Base-by-base conservation (phyloP, 2,113 vertebrate species). In the Ophthalmolycus amberensis region DNA sequence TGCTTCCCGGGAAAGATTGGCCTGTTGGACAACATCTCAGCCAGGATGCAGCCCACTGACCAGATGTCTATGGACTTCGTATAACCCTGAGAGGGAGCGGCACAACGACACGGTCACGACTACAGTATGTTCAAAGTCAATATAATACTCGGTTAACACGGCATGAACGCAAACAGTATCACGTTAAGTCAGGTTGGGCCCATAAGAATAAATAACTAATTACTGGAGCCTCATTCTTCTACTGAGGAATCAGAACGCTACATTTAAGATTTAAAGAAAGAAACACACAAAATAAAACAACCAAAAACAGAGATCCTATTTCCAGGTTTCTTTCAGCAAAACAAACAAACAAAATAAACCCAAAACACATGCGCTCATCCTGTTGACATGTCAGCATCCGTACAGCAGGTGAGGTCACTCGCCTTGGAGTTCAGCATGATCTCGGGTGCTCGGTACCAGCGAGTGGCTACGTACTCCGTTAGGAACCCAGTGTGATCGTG, bases 391-490 rank as follows among this genome's bases (percentile, higher is more conserved):
- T 68, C 25, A 42, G 40, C 18, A 27, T 44, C 6, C 10, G 29
- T 0, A 38, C 44, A 0, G 58, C n/a, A 8, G 65, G 34, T n/a
- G n/a, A 20, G 4, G 66, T 22, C 18, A 27, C 94, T 93, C 83
- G 97, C 98, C 97, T 99, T 99, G 80, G 98, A 99, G 95, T 99
- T 99, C 83, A 99, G 95, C 98, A 99, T 99, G 88, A 99, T 99
- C 93, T 99, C 98, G 25, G 98, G 98, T 88, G 98, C 98, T 83
- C 98, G 94, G 92, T 99, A 99, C 98, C 98, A 99, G 79, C 98
- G 98, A 0, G 98, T 99, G 86, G 98, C 98, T 66, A 99, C 98
- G 0, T 99, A 99, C 89, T 99, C 98, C 25, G 98, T 99, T 78
- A 99, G 95, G 93, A 99, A 99, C 6, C 98, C 98, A n/a, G 98